Base-by-base conservation (phyloP, 2,888 invertebrate genomes). In the Eudemis profundana region DNA sequence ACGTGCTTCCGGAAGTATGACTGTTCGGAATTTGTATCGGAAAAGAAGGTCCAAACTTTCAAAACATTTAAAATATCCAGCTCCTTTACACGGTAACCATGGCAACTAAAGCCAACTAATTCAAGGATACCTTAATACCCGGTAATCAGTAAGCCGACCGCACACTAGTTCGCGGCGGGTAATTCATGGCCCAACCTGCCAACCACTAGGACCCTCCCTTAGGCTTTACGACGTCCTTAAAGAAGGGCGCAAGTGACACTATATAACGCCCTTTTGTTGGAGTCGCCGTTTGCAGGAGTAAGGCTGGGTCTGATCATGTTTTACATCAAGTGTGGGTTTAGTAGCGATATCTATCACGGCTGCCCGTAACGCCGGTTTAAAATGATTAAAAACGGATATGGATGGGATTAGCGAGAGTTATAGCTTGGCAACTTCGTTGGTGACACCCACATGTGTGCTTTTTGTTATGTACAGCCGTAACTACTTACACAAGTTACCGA, bases 81-180 rank as follows among this genome's bases (percentile, higher is more conserved):
- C n/a, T n/a, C n/a, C n/a, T n/a, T n/a, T 23, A 5, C 23, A 23
- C 23, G 3, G 3, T 23, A 23, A 4, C 23, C 23, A 23, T 23
- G 5, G 8, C 10, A 33, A 7, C 40, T 21, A 27, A 40, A 54
- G 27, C 54, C 54, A 27, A 42, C 27, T 54, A 23, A 54, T 54
- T 40, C 17, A 40, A 53, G 23, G 23, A 23, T 53, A 23, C 23
- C 53, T 53, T 53, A 38, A 53, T 38, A 21, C 21, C 53, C 14
- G 10, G 38, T 38, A 38, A 53, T 53, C 21, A 54, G 40, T 54
- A 54, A 54, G 17, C 15, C 15, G 23, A 27, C 40, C 40, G 40
- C 54, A 54, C 40, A 54, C 54, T 42, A 15, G 23, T 54, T 15
- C 12, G 17, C 17, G 27, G 40, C 12, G 15, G 7, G 46, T 46